Evolutionary conservation across 2,797 vertebrate genomes (phyloP).

Genomic region (Malacoraja senta): DNA sequence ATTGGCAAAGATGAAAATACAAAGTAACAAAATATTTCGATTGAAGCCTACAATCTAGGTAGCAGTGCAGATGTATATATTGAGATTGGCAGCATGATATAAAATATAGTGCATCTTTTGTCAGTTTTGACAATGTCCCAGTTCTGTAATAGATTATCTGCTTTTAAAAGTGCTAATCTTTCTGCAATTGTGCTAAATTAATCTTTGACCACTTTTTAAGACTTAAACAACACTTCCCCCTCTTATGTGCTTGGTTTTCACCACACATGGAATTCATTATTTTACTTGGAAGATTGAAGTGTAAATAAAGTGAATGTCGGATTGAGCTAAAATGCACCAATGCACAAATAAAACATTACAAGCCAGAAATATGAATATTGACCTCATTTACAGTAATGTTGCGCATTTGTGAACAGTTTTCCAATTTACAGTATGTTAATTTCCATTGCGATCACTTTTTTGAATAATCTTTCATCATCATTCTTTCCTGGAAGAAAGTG

Average conservation of each 20-base stretch:
- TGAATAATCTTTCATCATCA: neutral
- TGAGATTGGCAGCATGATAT: neutral
- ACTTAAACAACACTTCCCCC: too few relatives aligned
- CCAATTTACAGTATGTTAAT: neutral
- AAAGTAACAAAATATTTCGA: neutral
- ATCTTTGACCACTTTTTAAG: conserved; percentile 3
- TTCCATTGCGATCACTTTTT: neutral
- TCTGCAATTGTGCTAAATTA: neutral
- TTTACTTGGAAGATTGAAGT: neutral
- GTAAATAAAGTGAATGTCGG: neutral
- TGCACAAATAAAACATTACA: neutral
- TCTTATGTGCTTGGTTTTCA: neutral
- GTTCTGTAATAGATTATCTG: neutral
- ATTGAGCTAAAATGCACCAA: neutral
- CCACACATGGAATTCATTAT: neutral
- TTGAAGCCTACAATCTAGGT: neutral
- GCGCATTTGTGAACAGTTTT: neutral
- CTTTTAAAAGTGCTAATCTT: neutral
- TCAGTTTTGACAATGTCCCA: neutral
- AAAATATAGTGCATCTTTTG: neutral
- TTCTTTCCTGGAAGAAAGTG: neutral
- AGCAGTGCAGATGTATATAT: neutral
- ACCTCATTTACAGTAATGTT: neutral
- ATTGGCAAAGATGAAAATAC: neutral
- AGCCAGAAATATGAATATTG: neutral